Evolutionary conservation across 2,888 invertebrate species (phyloP).

Genomic region (Noctua pronuba): DNA sequence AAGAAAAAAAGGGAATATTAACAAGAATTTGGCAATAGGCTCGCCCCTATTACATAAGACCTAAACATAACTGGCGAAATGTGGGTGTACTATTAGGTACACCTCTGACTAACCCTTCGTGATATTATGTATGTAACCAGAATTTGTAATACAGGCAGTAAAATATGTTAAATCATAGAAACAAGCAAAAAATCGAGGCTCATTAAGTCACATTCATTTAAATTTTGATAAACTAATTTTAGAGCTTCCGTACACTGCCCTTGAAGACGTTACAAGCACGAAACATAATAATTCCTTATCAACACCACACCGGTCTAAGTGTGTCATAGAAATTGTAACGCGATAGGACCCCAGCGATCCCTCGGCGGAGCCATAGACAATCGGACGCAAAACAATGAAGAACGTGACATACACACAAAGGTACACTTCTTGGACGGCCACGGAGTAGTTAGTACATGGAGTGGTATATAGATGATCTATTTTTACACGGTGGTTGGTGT

Average conservation of each 20-base stretch:
- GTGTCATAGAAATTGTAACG: conserved; percentile 63
- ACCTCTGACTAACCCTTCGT: no score
- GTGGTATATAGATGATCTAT: background rate
- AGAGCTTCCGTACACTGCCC: background rate
- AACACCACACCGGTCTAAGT: conserved; percentile 39
- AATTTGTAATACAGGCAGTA: background rate
- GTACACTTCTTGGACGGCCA: conserved; percentile 51
- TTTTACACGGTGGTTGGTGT: background rate
- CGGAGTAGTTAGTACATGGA: conserved; percentile 19
- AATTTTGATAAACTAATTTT: background rate
- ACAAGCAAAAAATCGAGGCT: no score
- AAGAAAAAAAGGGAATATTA: background rate
- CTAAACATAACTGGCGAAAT: no score
- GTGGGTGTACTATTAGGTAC: no score
- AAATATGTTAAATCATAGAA: background rate
- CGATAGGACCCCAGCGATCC: conserved; percentile 51
- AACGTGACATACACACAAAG: conserved; percentile 68
- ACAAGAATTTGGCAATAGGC: no score
- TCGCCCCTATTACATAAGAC: no score
- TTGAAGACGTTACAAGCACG: conserved; percentile 1
- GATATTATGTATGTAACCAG: no score
- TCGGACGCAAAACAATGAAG: conserved; percentile 66
- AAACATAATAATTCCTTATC: conserved; percentile 48
- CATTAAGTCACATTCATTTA: background rate
- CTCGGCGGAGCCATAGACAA: conserved; percentile 53